These are phyloP conservation scores for Anarhynchus alexandrinus DNA, from an alignment of 2,113 vertebrate species.

Conservation along the genomic window DNA sequence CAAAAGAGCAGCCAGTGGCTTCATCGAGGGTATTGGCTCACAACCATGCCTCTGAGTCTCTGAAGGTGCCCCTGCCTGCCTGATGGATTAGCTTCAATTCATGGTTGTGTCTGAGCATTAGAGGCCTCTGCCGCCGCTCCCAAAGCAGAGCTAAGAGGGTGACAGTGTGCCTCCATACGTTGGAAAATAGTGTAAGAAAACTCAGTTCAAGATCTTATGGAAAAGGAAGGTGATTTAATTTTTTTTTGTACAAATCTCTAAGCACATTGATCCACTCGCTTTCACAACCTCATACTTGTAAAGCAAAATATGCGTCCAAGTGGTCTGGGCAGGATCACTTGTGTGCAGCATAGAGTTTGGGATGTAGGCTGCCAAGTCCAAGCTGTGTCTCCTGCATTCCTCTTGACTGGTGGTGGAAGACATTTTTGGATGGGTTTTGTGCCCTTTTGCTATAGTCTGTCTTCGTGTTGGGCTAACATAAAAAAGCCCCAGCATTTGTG, in stretches of 20 bases:
- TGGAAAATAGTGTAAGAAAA: neutral
- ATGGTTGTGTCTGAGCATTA: rapidly evolving
- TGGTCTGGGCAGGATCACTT: neutral
- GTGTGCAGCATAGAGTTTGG: neutral
- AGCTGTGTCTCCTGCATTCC: rapidly evolving
- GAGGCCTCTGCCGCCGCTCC: neutral
- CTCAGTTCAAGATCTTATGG: no score
- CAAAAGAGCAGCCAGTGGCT: neutral
- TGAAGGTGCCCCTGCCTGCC: neutral
- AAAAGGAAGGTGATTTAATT: neutral
- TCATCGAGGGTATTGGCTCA: neutral
- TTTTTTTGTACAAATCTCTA: no score
- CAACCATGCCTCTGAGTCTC: neutral
- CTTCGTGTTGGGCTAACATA: neutral
- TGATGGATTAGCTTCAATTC: neutral
- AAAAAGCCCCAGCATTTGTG: neutral
- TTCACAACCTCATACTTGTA: neutral
- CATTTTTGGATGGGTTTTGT: neutral
- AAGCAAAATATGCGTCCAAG: neutral
- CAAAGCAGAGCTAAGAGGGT: neutral
- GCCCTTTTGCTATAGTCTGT: neutral
- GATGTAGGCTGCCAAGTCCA: neutral
- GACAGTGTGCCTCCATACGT: rapidly evolving
- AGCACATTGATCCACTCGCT: neutral
- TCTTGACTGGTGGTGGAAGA: neutral